phyloP scores from a whole-genome alignment of 2,113 vertebrate genomes.

The Scolopax mira region DNA sequence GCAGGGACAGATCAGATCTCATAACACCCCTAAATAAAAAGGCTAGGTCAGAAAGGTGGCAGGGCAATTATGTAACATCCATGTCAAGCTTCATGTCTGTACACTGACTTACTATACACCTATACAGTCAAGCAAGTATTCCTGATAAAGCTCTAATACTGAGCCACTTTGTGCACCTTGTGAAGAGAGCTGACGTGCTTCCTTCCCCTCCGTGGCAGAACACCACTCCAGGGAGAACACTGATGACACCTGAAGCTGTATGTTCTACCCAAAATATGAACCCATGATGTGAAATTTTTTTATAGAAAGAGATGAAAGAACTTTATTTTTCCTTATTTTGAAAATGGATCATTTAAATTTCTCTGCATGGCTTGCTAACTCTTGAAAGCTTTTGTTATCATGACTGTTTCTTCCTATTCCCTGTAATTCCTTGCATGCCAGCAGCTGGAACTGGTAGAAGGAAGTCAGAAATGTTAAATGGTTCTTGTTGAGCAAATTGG shows the following conservation, averaged over 20 bases:
- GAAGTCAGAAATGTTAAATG: constrained; percentile 23
- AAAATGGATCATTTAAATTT: neutral
- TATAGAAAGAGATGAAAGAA: neutral
- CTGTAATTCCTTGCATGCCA: neutral
- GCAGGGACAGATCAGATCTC: neutral
- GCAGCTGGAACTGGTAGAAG: neutral
- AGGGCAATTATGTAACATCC: neutral
- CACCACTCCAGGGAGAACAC: neutral
- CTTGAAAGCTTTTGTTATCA: constrained; percentile 31
- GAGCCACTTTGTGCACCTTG: neutral
- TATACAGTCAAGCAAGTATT: neutral
- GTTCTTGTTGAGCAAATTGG: constrained; percentile 14
- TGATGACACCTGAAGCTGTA: neutral
- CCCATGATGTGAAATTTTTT: neutral
- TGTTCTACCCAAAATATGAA: neutral
- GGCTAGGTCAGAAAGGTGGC: neutral
- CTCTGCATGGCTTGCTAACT: neutral
- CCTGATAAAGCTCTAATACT: neutral
- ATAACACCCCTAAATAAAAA: neutral
- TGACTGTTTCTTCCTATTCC: neutral
- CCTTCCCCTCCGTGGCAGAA: neutral
- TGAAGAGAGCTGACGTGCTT: neutral
- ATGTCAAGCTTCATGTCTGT: neutral
- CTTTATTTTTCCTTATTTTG: neutral
- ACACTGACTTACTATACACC: neutral